Evolutionary conservation across 2,113 vertebrate species (phyloP).

Genomic region (Alligator sinensis): DNA sequence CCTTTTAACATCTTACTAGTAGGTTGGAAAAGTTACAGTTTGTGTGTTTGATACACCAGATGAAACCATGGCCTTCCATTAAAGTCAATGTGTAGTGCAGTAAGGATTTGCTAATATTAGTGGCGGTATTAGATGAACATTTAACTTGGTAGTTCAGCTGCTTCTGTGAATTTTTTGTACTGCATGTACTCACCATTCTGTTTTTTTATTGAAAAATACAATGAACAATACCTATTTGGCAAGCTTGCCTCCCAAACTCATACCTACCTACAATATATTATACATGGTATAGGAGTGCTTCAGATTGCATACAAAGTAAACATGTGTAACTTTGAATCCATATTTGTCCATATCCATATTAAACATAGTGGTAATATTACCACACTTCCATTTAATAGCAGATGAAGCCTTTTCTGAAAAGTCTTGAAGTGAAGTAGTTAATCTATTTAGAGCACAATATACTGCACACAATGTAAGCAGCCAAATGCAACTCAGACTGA

Average conservation of each 20-base stretch:
- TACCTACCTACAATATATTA: not conserved
- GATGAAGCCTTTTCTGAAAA: not conserved
- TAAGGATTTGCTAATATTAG: too few species aligned
- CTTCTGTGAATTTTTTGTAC: not conserved
- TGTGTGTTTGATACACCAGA: not conserved
- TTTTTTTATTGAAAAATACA: not conserved
- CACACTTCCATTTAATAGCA: not conserved
- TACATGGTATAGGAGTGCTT: not conserved
- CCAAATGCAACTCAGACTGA: conserved; percentile 39
- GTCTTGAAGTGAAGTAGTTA: not conserved
- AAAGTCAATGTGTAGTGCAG: not conserved
- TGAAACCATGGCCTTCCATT: not conserved
- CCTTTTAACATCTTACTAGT: not conserved
- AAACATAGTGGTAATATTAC: not conserved
- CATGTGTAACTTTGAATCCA: not conserved
- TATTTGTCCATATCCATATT: not conserved
- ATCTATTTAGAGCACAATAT: not conserved
- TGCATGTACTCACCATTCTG: not conserved
- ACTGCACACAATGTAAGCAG: not conserved
- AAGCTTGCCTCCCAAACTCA: not conserved
- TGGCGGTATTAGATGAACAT: not conserved
- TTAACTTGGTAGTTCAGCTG: not conserved
- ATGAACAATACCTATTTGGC: not conserved
- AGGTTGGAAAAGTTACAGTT: not conserved
- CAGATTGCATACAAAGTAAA: not conserved